Base-by-base conservation (phyloP, 1,140 invertebrate genomes). In the Episyrphus balteatus region DNA sequence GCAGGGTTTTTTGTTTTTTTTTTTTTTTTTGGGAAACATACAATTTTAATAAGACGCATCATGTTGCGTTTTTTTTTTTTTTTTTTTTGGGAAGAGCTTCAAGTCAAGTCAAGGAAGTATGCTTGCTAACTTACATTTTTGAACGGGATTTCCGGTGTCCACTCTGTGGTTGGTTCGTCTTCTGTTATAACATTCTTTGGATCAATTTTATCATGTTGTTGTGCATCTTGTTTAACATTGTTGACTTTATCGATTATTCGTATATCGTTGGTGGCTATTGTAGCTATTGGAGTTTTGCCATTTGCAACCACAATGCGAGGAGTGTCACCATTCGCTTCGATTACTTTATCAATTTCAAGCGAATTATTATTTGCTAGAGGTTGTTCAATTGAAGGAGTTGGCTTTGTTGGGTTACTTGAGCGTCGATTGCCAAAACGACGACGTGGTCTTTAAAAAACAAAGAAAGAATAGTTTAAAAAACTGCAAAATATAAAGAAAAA, bases 121-220 rank as follows among this genome's bases (percentile, higher is more conserved):
- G n/a, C 14, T 9, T 46, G 47, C 14, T 36, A 44, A 62, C 74
- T 69, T 72, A 92, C 88, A 70, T 90, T 90, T 73, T 87, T 84
- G 59, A 93, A 93, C 2, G 88, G 89, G 62, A 91, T 90, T 71
- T 92, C 89, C 0, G 89, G 87, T 17, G 80, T 90, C 88, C 88
- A 92, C 53, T 90, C 86, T 1, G 81, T 78, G 1, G 79, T 83
- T 36, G 76, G 75, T 52, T 88, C 86, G 32, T 89, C 86, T 11
- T 89, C 86, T 0, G 62, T 55, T 32, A 81, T 73, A 14, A 74
- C 71, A 5, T 55, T 52, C 39, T 62, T 65, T 0, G 31, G 49
- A 48, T 40, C 52, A 13, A 50, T 55, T 13, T 53, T 51, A 31
- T 61, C 61, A 8, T 53, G 15, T 8, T 49, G 37, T 59, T 61